phyloP scores from a whole-genome alignment of 2,797 vertebrate species.

The Alauda arvensis region DNA sequence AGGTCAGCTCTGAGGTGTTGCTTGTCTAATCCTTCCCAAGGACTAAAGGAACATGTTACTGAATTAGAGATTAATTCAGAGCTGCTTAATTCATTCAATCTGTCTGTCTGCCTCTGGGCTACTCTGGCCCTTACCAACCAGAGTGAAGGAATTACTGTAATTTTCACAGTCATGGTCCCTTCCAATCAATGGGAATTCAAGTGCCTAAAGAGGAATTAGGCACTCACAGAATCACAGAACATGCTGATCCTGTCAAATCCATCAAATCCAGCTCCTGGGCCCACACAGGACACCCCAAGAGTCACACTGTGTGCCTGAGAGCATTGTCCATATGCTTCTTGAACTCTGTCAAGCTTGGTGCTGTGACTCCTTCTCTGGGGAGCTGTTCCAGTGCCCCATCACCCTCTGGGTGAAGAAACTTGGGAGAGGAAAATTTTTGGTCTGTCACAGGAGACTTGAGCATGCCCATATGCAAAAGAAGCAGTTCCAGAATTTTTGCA shows the following conservation, averaged over 20 bases:
- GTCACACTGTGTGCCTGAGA: not conserved
- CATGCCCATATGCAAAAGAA: not conserved
- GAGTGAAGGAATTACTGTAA: not conserved
- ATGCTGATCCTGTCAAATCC: not conserved
- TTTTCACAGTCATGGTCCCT: not conserved
- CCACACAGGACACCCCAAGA: not conserved
- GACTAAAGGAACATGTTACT: not conserved
- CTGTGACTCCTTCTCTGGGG: not conserved
- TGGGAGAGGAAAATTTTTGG: not conserved
- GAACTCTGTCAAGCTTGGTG: not conserved
- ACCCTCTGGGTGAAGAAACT: not conserved
- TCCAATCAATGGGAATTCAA: not conserved
- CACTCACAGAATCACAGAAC: not conserved
- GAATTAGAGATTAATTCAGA: constrained; percentile 17
- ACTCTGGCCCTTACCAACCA: not conserved
- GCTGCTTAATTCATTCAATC: not conserved
- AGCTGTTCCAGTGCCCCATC: not conserved
- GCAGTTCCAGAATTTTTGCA: not conserved
- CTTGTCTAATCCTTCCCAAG: not conserved
- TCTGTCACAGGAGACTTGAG: not conserved
- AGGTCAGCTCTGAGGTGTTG: not conserved
- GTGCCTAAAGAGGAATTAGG: not conserved
- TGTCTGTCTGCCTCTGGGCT: not conserved
- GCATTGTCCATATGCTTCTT: not conserved
- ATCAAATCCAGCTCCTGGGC: not conserved